A percentile compares a stretch with the other conserved stretches of the same genome.
Conservation (phyloP, 1,140 invertebrate genomes). For the Oncopodura yosiiana region DNA sequence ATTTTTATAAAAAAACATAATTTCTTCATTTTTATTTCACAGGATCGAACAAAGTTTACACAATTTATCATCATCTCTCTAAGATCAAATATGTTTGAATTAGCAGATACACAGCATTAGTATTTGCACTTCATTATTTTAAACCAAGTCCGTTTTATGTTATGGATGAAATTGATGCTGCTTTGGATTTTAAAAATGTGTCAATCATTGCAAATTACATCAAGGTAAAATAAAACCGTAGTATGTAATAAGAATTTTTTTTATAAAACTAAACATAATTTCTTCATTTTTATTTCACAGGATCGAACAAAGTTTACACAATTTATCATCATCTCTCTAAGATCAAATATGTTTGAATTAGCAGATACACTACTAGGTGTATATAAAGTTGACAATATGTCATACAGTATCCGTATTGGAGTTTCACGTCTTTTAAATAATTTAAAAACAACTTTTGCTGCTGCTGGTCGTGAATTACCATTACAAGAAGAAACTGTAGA, state of each 20-base stretch:
- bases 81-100: constrained; percentile 94
- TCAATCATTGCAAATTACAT: constrained; percentile 98
- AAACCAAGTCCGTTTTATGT: constrained; percentile 96
- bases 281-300: too few relatives aligned
- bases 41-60: constrained; percentile 91
- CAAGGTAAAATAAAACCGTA: too few relatives aligned
- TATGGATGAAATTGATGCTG: constrained; percentile 99
- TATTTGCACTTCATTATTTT: constrained; percentile 97
- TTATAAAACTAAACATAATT: too few relatives aligned
- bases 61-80: constrained; percentile 98
- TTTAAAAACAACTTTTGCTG: not conserved
- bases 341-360: constrained; percentile 96
- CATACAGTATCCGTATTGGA: constrained; percentile 30
- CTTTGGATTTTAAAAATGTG: constrained; percentile 97
- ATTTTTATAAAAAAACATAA: not conserved
- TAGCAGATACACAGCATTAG: constrained; percentile 85
- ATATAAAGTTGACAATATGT: constrained; percentile 76
- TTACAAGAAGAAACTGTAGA: too few relatives aligned
- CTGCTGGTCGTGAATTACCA: constrained; percentile 1
- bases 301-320: constrained; percentile 95
- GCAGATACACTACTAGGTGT: constrained; percentile 87
- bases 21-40: too few relatives aligned
- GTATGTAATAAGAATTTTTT: too few relatives aligned
- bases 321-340: constrained; percentile 94
- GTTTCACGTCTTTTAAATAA: constrained; percentile 16